These are phyloP conservation scores for Heterotilapia buettikoferi DNA, from an alignment of 2,113 vertebrate genomes.

Conservation along the genomic window DNA sequence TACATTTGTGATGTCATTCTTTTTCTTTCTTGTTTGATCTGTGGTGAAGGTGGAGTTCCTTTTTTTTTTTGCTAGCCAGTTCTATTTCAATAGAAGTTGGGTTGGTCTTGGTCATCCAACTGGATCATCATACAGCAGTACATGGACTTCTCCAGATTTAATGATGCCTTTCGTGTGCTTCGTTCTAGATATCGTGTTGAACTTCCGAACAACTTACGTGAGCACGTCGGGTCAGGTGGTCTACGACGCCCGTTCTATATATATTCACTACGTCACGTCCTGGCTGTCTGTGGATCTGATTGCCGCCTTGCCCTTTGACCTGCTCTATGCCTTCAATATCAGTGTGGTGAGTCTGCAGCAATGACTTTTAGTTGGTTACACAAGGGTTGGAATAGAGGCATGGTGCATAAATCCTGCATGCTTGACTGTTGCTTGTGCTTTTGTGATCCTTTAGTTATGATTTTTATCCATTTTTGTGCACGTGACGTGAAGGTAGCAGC, in stretches of 20 bases:
- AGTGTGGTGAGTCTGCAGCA: slow-evolving; percentile 71
- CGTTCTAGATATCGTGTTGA: slow-evolving; percentile 72
- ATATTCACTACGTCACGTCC: slow-evolving; percentile 78
- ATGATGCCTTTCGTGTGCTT: background rate
- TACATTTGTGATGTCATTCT: background rate
- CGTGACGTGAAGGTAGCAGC: background rate
- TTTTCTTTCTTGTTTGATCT: background rate
- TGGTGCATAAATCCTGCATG: background rate
- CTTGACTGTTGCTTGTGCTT: background rate
- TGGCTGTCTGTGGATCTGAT: slow-evolving; percentile 82
- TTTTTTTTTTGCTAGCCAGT: background rate
- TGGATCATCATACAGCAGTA: background rate
- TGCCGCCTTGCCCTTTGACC: slow-evolving; percentile 78
- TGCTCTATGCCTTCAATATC: slow-evolving; percentile 81
- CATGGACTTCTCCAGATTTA: background rate
- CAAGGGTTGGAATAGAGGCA: fast-evolving
- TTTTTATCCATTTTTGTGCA: background rate
- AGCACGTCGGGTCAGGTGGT: slow-evolving; percentile 81
- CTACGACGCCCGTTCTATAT: slow-evolving; percentile 77
- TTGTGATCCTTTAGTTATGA: background rate
- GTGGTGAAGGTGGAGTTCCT: background rate
- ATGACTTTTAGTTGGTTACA: background rate
- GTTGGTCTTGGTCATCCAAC: background rate
- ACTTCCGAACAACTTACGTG: slow-evolving; percentile 79
- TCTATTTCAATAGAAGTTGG: background rate